A percentile compares a stretch with the other conserved stretches of the same genome.
Evolutionary conservation across 1,140 invertebrate genomes (phyloP).

Genomic region (Heliconius nattereri): DNA sequence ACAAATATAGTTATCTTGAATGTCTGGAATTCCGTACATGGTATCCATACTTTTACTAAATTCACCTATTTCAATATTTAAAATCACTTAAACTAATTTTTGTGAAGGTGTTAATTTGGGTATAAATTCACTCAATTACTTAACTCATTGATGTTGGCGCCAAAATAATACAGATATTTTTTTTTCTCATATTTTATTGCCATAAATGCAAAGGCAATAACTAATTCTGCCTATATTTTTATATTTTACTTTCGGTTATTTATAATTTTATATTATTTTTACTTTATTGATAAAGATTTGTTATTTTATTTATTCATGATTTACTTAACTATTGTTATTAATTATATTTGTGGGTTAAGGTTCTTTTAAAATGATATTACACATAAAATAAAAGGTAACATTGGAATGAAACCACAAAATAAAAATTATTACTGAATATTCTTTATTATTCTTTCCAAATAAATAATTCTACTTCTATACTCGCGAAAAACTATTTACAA

Average conservation of each 20-base stretch:
- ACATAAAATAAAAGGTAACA: not conserved
- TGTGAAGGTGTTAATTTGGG: not conserved
- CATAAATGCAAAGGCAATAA: not conserved
- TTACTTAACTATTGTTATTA: not conserved
- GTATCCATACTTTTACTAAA: not conserved
- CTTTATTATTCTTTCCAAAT: not conserved
- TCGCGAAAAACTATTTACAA: not conserved
- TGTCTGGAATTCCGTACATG: not conserved
- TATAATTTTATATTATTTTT: not conserved
- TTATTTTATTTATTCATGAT: not conserved
- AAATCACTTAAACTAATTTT: not conserved
- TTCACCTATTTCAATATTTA: not conserved
- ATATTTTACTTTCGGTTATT: not conserved
- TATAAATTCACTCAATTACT: too few species aligned
- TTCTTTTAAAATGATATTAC: not conserved
- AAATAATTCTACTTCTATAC: constrained; percentile 13
- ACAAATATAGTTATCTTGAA: constrained; percentile 1
- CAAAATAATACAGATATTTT: not conserved
- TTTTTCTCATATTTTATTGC: not conserved
- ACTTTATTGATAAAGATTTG: too few species aligned
- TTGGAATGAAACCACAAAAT: not conserved
- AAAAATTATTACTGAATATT: not conserved
- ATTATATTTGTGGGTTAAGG: not conserved
- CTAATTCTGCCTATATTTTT: not conserved
- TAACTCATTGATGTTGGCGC: not conserved